Conservation (phyloP, 2,797 vertebrate species). For the Rhadinocentrus ornatus region DNA sequence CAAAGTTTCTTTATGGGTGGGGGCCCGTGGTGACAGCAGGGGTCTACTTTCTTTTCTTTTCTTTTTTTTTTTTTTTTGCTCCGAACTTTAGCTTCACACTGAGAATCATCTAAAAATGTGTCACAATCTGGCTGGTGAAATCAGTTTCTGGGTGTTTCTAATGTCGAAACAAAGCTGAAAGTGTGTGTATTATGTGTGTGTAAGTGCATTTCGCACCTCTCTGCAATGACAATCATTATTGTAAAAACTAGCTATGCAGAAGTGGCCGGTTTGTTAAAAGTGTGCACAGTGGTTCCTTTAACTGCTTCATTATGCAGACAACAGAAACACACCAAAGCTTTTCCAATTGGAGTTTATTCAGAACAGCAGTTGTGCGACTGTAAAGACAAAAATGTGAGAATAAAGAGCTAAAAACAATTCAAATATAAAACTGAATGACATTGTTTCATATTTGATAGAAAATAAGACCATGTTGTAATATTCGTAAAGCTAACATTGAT, state of each 20-base stretch:
- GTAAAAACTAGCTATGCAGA: conserved; percentile 51
- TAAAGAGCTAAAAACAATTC: conserved; percentile 13
- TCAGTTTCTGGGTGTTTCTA: background rate
- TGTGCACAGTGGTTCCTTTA: conserved; percentile 20
- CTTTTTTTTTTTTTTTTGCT: background rate
- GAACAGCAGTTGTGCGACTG: conserved; percentile 41
- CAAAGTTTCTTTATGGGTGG: conserved; percentile 39
- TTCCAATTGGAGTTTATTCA: conserved; percentile 28
- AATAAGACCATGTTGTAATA: conserved; percentile 44
- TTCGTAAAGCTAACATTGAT: conserved; percentile 33
- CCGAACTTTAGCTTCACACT: conserved; percentile 3
- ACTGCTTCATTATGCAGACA: conserved; percentile 19
- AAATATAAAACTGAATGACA: conserved; percentile 38
- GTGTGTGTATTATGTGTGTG: conserved; percentile 18
- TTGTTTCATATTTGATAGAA: conserved; percentile 48
- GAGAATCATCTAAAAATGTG: conserved; percentile 15
- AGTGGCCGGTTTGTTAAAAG: conserved; percentile 34
- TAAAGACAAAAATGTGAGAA: conserved; percentile 8
- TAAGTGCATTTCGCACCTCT: conserved; percentile 30
- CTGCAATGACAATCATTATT: conserved; percentile 45
- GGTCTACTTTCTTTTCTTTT: conserved; percentile 6
- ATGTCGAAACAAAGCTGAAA: conserved; percentile 16
- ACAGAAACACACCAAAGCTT: conserved; percentile 1
- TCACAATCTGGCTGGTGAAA: conserved; percentile 7
- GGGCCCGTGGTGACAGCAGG: conserved; percentile 12